Evolutionary conservation across 2,113 vertebrate genomes (phyloP), one percentile per base, ranked within the genome.

Genomic region (Callipepla californica): DNA sequence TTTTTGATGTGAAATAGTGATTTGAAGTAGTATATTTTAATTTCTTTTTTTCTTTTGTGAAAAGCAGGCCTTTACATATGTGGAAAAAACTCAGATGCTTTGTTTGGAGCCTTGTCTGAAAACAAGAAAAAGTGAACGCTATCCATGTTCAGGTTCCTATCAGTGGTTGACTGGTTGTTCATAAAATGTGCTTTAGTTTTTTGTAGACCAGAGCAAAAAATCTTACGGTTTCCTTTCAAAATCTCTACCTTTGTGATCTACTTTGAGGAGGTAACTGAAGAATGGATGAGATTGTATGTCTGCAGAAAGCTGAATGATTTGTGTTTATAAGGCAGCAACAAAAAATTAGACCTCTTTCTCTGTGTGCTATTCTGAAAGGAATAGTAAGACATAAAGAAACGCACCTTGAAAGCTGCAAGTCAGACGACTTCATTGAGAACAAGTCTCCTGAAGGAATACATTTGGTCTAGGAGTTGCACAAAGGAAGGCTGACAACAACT

Each of bases 401-500:
- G 44, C 55, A 13, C 40, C 89, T 84, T 79, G 62, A 81, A 81
- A 72, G 48, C n/a, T 82, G 8, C 26, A 87, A 79, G 44, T 87
- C 48, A 72, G 48, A 59, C 47, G 11, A 38, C 70, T 92, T 40
- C 89, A 75, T 85, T 55, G 51, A 75, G 23, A 68, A 8, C n/a
- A 30, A 81, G 20, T 2, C 34, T 65, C 78, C 80, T 44, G 28
- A 68, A 84, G 78, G 66, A 89, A 28, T 13, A 21, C 6, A n/a
- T 40, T 67, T 72, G 26, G 48, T 23, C 28, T 53, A 47, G 51
- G 34, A 85, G 61, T 79, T 53, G 61, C 45, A 48, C 55, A 50
- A 75, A 92, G 15, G 36, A 87, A 58, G 30, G 20, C 67, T 94
- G 81, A 87, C 51, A 87, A 79, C 92, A 69, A 15, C 26, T 86